Evolutionary conservation across 1,140 invertebrate species (phyloP), one percentile per base, ranked within the genome.

Genomic region (Micrasema longulum): DNA sequence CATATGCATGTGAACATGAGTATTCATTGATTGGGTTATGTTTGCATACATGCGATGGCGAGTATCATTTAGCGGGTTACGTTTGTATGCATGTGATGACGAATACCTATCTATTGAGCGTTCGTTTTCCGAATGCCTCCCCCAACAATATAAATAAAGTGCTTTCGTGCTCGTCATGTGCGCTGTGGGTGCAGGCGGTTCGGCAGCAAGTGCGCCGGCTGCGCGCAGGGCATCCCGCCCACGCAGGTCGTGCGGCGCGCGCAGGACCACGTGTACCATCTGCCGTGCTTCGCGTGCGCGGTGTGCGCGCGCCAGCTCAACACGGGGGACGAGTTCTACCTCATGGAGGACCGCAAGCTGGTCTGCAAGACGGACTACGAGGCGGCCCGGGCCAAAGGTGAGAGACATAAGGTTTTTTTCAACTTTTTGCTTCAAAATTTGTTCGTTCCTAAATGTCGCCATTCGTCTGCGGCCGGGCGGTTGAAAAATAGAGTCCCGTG

Each of bases 361-460:
- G 95, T 99, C 47, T 99, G 97, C 85, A 99, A 98, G 82, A 91
- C 94, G 1, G 97, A 99, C 84, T 99, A 98, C 84, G 95, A 98
- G 81, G 92, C 95, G 18, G 96, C 95, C 35, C 95, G 95, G 84
- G 92, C 93, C 35, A 95, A 96, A 93, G 95, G 95, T 95, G 79
- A n/a, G n/a, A n/a, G n/a, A n/a, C n/a, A n/a, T n/a, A n/a, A n/a
- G n/a, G n/a, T n/a, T n/a, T n/a, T n/a, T n/a, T n/a, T n/a, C n/a
- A n/a, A n/a, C n/a, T n/a, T n/a, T n/a, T n/a, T n/a, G n/a, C n/a
- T n/a, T n/a, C n/a, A n/a, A n/a, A n/a, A n/a, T n/a, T n/a, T n/a
- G n/a, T n/a, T n/a, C n/a, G n/a, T n/a, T n/a, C n/a, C n/a, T n/a
- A n/a, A n/a, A n/a, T n/a, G n/a, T n/a, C n/a, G n/a, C n/a, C n/a